Base-by-base conservation (phyloP, 2,888 invertebrate species). In the Parelbella ahira region DNA sequence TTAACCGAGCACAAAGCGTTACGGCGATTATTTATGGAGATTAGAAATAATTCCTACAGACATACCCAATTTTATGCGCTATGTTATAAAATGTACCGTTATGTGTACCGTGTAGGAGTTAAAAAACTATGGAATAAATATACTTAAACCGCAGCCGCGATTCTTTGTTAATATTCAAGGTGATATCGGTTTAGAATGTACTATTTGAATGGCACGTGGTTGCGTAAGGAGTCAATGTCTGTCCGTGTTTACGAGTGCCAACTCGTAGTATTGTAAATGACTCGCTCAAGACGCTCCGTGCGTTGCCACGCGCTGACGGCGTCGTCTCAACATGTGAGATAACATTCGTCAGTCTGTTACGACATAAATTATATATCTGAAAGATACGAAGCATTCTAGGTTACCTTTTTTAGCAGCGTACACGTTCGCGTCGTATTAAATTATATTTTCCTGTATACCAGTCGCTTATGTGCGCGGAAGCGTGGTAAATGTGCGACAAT, bases 221-320 rank as follows among this genome's bases (percentile, higher is more conserved):
- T 41, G 41, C 41, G 41, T 33, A 41, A 41, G 11, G 27, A 20
- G 41, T 27, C 41, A 41, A 27, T 41, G 33, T 27, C 41, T 27
- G 41, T 33, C 20, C 27, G 20, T 32, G n/a, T 33, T 33, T 25
- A 32, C 32, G 12, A 41, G 15, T 41, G 41, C 41, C 41, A 41
- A 41, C 33, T 27, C 27, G 37, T 41, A 41, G 41, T 41, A 28
- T 25, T 25, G 41, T 41, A 18, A 34, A 28, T 10, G 27, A 28
- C 21, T 19, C 39, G 39, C 24, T 18, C 15, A 21, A 27, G 41
- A 27, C 41, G 41, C 33, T 34, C 41, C 33, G 6, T 28, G 6
- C 21, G 20, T 21, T 7, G 28, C 32, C 33, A 34, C 41, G 33
- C 41, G 27, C 28, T 34, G 41, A 28, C 28, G 13, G 20, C 28